phyloP scores from a whole-genome alignment of 2,888 invertebrate species.

The Drosophila acutilabella region DNA sequence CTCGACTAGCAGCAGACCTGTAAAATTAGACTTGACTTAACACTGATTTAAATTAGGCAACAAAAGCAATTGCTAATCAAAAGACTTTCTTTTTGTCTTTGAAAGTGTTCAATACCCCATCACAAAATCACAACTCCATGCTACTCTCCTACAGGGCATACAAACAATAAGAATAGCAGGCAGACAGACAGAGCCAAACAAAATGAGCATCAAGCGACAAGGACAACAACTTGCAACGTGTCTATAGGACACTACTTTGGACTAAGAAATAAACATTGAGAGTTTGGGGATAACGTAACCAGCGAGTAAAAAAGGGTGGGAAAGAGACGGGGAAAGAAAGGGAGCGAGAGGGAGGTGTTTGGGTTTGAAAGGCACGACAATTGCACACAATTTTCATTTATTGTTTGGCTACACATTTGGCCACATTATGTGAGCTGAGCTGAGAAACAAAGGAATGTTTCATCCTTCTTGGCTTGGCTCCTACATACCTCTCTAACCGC shows the following conservation, averaged over 20 bases:
- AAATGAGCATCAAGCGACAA: slow-evolving; percentile 50
- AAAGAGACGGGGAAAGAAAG: background rate
- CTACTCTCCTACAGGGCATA: slow-evolving; percentile 22
- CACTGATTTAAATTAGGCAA: too few relatives aligned
- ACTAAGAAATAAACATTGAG: slow-evolving; percentile 21
- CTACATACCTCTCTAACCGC: background rate
- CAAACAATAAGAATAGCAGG: slow-evolving; percentile 17
- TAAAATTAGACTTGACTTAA: too few relatives aligned
- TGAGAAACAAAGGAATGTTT: slow-evolving; percentile 3
- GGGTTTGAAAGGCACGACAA: slow-evolving; percentile 64
- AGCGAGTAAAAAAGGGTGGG: background rate
- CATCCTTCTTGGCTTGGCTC: background rate
- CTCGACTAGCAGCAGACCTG: background rate
- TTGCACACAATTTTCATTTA: slow-evolving; percentile 80
- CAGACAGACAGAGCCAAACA: slow-evolving; percentile 28
- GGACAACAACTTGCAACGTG: slow-evolving; percentile 42
- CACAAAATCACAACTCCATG: background rate
- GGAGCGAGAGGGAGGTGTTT: background rate
- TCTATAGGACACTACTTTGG: slow-evolving; percentile 31
- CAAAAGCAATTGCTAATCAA: too few relatives aligned
- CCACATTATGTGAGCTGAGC: slow-evolving; percentile 68
- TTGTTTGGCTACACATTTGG: slow-evolving; percentile 78
- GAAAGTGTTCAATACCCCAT: too few relatives aligned
- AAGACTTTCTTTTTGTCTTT: too few relatives aligned
- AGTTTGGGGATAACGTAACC: background rate